Percentiles rank a stretch among this genome's conserved stretches.
Evolutionary conservation across 2,797 vertebrate species (phyloP).

Genomic region (Garrulus glandarius): DNA sequence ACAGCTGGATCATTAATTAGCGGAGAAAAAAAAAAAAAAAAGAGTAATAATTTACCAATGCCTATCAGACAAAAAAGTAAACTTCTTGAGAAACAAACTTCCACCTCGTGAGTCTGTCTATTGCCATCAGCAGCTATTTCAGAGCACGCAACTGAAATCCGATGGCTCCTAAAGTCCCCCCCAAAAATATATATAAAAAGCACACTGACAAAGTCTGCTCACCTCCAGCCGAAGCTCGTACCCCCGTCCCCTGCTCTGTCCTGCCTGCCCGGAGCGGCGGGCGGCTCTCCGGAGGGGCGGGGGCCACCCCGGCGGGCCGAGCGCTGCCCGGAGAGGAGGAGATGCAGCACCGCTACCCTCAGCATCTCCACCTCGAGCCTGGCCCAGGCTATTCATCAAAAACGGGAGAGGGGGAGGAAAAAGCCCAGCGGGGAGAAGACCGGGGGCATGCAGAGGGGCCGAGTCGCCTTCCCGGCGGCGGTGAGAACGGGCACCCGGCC

Average conservation of each 20-base stretch:
- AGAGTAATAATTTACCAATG: slow-evolving; percentile 17
- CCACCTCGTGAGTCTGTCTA: not conserved
- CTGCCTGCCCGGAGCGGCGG: not conserved
- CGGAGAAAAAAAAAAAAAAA: slow-evolving; percentile 12
- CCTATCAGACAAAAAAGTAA: slow-evolving; percentile 38
- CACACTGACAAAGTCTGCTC: slow-evolving; percentile 24
- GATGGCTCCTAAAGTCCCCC: not conserved
- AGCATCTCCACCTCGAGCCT: not conserved
- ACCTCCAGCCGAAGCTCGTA: not conserved
- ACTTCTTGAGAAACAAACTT: slow-evolving; percentile 60
- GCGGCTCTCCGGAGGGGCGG: not conserved
- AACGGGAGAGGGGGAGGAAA: not conserved
- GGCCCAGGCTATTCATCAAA: not conserved
- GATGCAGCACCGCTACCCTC: not conserved
- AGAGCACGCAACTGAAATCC: not conserved
- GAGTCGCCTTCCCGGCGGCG: not conserved
- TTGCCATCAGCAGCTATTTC: slow-evolving; percentile 21
- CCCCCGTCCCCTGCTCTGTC: not conserved
- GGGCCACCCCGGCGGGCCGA: not conserved
- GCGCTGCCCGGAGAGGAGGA: not conserved
- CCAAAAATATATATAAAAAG: not conserved
- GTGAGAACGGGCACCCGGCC: not conserved
- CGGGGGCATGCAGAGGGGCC: not conserved
- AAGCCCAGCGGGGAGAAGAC: not conserved
- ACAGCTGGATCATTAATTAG: slow-evolving; percentile 70